These are phyloP conservation scores for Corvus cornix DNA, from an alignment of 2,113 vertebrate species.

Conservation along the genomic window DNA sequence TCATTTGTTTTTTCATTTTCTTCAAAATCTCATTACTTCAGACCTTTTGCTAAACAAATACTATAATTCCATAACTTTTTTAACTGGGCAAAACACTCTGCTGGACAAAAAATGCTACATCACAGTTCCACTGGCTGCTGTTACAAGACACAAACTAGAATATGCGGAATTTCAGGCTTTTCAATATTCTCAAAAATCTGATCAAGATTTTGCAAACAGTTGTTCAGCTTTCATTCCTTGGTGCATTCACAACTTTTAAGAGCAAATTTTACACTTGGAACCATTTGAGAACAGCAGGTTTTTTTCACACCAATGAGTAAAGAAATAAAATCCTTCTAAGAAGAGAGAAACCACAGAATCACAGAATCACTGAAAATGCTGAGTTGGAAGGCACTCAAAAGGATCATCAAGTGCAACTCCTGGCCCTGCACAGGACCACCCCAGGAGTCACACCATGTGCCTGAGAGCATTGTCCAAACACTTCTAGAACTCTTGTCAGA, in stretches of 20 bases:
- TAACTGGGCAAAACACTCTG: background rate
- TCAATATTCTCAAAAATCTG: background rate
- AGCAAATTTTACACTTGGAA: background rate
- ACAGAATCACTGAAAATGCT: background rate
- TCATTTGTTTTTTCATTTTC: background rate
- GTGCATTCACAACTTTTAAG: background rate
- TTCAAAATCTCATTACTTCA: background rate
- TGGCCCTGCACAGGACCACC: background rate
- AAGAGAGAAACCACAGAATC: background rate
- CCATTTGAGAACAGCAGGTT: background rate
- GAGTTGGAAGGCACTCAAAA: background rate
- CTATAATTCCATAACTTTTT: background rate
- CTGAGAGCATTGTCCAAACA: background rate
- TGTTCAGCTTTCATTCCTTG: background rate
- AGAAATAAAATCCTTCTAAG: background rate
- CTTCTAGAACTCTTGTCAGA: background rate
- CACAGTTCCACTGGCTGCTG: background rate
- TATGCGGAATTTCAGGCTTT: background rate
- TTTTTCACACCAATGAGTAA: background rate
- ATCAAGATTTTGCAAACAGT: background rate
- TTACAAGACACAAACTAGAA: background rate
- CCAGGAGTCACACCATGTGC: too few relatives aligned
- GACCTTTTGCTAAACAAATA: background rate
- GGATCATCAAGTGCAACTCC: background rate
- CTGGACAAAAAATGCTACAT: background rate